phyloP scores from a whole-genome alignment of 2,797 vertebrate genomes.

The Takifugu ocellatus region DNA sequence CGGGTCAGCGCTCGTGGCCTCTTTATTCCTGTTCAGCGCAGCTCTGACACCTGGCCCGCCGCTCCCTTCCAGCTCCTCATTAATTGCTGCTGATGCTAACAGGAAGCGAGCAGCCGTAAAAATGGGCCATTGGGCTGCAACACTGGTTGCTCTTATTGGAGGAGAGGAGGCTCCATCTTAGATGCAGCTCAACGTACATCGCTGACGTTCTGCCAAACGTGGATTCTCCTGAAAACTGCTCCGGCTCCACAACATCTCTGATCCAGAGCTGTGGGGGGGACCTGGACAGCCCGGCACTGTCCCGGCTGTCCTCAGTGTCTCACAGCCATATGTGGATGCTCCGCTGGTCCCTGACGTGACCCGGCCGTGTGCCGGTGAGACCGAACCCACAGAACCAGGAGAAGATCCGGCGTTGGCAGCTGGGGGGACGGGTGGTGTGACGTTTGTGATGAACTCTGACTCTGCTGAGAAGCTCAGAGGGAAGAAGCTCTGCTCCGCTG shows the following conservation, averaged over 20 bases:
- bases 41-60: conserved; percentile 55
- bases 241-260: too few species aligned
- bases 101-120: conserved; percentile 54
- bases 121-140: conserved; percentile 47
- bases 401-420: background rate
- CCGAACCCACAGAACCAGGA: too few species aligned
- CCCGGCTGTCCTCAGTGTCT: too few species aligned
- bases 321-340: too few species aligned
- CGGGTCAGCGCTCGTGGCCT: conserved; percentile 51
- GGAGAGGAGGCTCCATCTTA: background rate
- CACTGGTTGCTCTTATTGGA: conserved; percentile 22
- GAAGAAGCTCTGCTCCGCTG: conserved; percentile 4
- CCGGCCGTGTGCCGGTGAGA: too few species aligned
- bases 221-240: too few species aligned
- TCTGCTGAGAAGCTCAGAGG: background rate
- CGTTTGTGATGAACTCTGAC: background rate
- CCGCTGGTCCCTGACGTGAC: too few species aligned
- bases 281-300: too few species aligned
- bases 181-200: too few species aligned
- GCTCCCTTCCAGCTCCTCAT: conserved; percentile 54
- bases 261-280: too few species aligned
- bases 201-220: too few species aligned
- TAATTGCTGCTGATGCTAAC: conserved; percentile 61
- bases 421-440: background rate
- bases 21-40: conserved; percentile 50